Percentiles rank a stretch among this genome's conserved stretches.
These are phyloP conservation scores for Anoplophora glabripennis DNA, from an alignment of 1,140 invertebrate genomes.

Conservation along the genomic window DNA sequence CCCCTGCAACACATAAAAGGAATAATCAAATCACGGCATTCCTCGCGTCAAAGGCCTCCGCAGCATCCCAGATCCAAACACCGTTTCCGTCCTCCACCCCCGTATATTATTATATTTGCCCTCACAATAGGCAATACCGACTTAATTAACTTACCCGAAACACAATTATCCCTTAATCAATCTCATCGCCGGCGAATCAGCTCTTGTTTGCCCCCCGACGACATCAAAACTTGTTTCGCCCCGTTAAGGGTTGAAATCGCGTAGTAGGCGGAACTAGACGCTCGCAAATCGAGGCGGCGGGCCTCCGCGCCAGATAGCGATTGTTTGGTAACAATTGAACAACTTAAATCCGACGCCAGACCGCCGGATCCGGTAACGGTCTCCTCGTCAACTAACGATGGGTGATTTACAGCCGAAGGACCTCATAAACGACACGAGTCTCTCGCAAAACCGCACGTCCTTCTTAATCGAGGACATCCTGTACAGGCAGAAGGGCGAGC, in stretches of 20 bases:
- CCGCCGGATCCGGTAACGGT: background rate
- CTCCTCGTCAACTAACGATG: too few relatives aligned
- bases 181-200: conserved; percentile 20
- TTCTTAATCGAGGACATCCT: conserved; percentile 82
- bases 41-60: conserved; percentile 1
- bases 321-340: conserved; percentile 28
- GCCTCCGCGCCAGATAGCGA: conserved; percentile 31
- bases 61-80: background rate
- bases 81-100: background rate
- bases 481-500: conserved; percentile 59
- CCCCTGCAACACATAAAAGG: background rate
- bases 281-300: conserved; percentile 24
- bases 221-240: conserved; percentile 41
- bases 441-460: conserved; percentile 55
- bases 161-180: conserved; percentile 25
- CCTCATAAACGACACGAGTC: conserved; percentile 24
- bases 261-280: conserved; percentile 28
- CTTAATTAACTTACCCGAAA: conserved; percentile 17
- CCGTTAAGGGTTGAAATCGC: conserved; percentile 41
- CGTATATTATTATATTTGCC: conserved; percentile 8
- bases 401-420: conserved; percentile 20
- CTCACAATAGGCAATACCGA: conserved; percentile 12
- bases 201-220: conserved; percentile 9
- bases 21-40: conserved; percentile 13
- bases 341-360: conserved; percentile 17